Base-by-base conservation (phyloP, 2,113 vertebrate species). In the Elgaria multicarinata region DNA sequence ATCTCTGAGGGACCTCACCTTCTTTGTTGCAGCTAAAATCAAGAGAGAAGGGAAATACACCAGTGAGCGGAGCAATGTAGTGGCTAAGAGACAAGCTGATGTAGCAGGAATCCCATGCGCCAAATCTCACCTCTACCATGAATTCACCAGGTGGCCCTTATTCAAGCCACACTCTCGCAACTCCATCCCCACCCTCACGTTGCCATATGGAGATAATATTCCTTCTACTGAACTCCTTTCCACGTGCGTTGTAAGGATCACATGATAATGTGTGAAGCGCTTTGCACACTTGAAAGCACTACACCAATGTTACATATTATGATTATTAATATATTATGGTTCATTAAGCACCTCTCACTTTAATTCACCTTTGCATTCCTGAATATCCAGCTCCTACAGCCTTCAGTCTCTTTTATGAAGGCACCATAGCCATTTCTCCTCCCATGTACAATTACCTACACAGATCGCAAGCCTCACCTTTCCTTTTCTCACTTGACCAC, bases 1-100 rank as follows among this genome's bases (percentile, higher is more conserved):
- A 92, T 99, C 98, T n/a, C 98, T 96, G 39, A 99, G 98, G 55
- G 99, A 99, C 93, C 98, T 99, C 26, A 99, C 97, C 93, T 98
- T 99, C 94, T 96, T 98, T 26, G 97, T 97, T 0, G 95, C 85
- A 84, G 98, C 99, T 99, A 94, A 3, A 84, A 55, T 4, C 33
- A 69, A 36, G 0, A 87, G 72, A 55, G 44, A 90, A 74, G 0
- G 0, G 3, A 76, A 89, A 87, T 84, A 79, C 75, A 55, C 31
- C 76, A 0, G 44, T 26, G n/a, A 36, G 58, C 75, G 3, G 12
- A 2, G 26, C 2, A 67, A 2, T 84, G 5, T 10, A 44, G 39
- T 20, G 22, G 31, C 44, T 44, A n/a, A 22, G 66, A 24, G 18
- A 50, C 8, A n/a, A 53, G 46, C 16, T 5, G 20, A 50, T 8